Evolutionary conservation across 2,888 invertebrate genomes (phyloP), one percentile per base, ranked within the genome.

Genomic region (Eupithecia tripunctaria): DNA sequence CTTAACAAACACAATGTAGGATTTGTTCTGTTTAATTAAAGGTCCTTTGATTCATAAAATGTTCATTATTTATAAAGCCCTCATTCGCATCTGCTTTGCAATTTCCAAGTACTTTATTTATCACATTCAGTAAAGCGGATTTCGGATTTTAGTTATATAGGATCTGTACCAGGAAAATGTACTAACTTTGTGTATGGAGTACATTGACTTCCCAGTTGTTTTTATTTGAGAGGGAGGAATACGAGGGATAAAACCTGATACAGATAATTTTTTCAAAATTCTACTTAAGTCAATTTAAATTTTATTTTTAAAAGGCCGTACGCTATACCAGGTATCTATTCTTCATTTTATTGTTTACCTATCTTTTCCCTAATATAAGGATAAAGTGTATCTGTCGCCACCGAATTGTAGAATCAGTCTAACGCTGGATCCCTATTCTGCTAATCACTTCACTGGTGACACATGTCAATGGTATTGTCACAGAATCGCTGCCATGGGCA

Each of bases 1-100:
- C 64, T 25, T n/a, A 38, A 38, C 38, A 64, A 64, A 64, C 25
- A 38, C 38, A 64, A 38, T 38, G 25, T 41, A 38, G 25, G 15
- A 64, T 64, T 21, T 64, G 38, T 25, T 25, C 64, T 38, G 38
- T 64, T 63, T 64, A 64, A 64, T 64, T 38, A 64, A 64, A 64
- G 14, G 21, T 38, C 38, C n/a, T 36, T 36, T 25, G 3, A 64
- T 10, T 25, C 36, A 64, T 64, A 38, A 38, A 36, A 64, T 63
- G n/a, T 12, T 51, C 51, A 10, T 36, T 63, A 18, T 64, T 60
- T 29, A 29, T 29, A 29, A 21, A n/a, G 62, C n/a, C n/a, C 62
- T 32, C n/a, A 63, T 63, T 63, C 12, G 32, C 32, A 63, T 29
- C 32, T 36, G 36, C 14, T 63, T 36, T 63, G 62, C 32, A n/a